These are phyloP conservation scores for Eidolon dupreanum DNA, from an alignment of 2,797 vertebrate genomes.

Conservation along the genomic window DNA sequence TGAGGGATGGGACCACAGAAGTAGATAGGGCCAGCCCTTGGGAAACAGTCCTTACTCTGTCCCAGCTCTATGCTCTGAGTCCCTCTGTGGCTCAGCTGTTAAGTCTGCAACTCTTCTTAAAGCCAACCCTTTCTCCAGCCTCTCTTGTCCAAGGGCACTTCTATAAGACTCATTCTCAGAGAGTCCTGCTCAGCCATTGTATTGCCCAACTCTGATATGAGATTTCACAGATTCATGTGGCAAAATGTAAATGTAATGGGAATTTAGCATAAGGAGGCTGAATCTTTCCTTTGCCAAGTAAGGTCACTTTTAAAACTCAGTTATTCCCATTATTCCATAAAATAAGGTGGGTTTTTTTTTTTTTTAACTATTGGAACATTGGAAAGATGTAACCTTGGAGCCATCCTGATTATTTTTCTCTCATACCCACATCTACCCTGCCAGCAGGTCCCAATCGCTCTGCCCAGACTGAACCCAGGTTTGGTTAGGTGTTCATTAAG, in stretches of 20 bases:
- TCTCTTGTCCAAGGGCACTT: not conserved
- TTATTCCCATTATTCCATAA: not conserved
- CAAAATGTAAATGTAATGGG: not conserved
- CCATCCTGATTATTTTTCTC: not conserved
- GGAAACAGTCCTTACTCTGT: not conserved
- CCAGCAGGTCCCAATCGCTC: not conserved
- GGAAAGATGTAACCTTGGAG: not conserved
- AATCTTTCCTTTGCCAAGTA: not conserved
- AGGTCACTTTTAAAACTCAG: not conserved
- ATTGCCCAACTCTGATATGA: not conserved
- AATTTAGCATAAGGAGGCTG: not conserved
- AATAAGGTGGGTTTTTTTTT: not conserved
- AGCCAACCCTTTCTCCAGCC: not conserved
- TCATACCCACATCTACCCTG: not conserved
- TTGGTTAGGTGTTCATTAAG: not conserved
- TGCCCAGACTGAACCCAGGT: not conserved
- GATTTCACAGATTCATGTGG: not conserved
- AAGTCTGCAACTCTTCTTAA: not conserved
- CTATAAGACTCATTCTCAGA: not conserved
- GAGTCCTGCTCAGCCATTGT: too few species aligned
- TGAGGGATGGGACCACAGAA: not conserved
- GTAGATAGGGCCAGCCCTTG: not conserved
- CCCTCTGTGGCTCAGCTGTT: not conserved
- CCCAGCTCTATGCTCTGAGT: not conserved
- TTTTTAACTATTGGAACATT: not conserved